Percentiles rank a stretch among this genome's conserved stretches.
Conservation (phyloP, 2,888 invertebrate species). For the Aleiodes alternator region DNA sequence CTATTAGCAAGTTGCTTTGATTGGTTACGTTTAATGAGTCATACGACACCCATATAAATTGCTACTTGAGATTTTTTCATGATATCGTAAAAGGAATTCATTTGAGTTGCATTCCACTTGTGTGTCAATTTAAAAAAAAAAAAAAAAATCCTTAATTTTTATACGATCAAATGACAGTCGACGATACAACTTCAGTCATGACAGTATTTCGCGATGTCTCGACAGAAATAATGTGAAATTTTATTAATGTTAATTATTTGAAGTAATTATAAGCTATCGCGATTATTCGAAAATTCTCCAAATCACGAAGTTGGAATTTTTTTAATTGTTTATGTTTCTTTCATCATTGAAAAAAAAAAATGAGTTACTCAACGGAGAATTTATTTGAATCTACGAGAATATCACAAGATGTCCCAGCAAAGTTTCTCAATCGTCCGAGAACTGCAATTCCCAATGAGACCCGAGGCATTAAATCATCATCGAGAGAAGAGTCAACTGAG, state of each 20-base stretch:
- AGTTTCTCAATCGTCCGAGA: conserved; percentile 40
- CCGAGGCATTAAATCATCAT: conserved; percentile 55
- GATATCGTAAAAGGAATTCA: conserved; percentile 40
- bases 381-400: conserved; percentile 47
- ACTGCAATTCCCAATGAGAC: conserved; percentile 69
- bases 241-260: neutral
- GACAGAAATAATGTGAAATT: conserved; percentile 14
- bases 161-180: conserved; percentile 1
- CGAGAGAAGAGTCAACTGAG: conserved; percentile 47
- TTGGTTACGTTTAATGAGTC: conserved; percentile 74
- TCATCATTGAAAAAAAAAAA: conserved; percentile 29
- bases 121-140: neutral
- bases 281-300: conserved; percentile 11
- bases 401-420: conserved; percentile 43
- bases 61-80: conserved; percentile 59
- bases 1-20: conserved; percentile 73
- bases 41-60: conserved; percentile 73
- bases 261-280: neutral
- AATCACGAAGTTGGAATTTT: conserved; percentile 33
- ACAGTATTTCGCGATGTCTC: conserved; percentile 20
- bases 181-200: neutral
- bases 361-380: conserved; percentile 48
- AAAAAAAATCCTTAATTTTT: too few species aligned
- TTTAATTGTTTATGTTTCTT: neutral
- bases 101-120: conserved; percentile 7